phyloP scores from a whole-genome alignment of 2,888 invertebrate species.

The Andrena dorsata region DNA sequence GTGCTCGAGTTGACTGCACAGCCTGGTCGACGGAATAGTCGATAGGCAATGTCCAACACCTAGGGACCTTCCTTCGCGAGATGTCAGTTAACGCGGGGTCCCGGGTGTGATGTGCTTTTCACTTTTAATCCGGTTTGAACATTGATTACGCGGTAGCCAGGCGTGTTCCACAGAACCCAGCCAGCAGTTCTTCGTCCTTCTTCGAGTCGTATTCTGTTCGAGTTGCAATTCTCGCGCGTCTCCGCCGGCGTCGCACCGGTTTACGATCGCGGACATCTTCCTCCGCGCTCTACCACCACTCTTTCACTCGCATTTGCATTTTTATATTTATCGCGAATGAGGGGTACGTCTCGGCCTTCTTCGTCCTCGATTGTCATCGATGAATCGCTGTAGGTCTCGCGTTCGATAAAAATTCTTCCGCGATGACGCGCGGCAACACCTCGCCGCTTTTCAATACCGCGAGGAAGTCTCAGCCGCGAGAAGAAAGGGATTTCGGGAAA shows the following conservation, averaged over 20 bases:
- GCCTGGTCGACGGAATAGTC: too few relatives aligned
- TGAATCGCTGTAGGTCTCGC: slow-evolving; percentile 44
- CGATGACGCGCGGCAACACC: slow-evolving; percentile 37
- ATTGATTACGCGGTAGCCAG: slow-evolving; percentile 64
- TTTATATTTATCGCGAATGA: slow-evolving; percentile 80
- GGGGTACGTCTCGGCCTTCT: slow-evolving; percentile 42
- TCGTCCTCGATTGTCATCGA: slow-evolving; percentile 60
- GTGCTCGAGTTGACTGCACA: too few relatives aligned
- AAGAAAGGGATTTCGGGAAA: slow-evolving; percentile 1
- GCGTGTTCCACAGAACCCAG: slow-evolving; percentile 27
- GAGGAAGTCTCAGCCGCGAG: slow-evolving; percentile 7
- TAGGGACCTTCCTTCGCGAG: slow-evolving; percentile 53
- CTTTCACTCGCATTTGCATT: slow-evolving; percentile 77
- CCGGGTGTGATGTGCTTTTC: slow-evolving; percentile 56
- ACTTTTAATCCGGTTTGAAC: slow-evolving; percentile 68
- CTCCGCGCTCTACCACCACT: slow-evolving; percentile 49
- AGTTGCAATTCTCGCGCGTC: slow-evolving; percentile 62
- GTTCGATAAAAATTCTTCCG: slow-evolving; percentile 55
- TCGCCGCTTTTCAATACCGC: neutral
- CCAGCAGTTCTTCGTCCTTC: slow-evolving; percentile 38
- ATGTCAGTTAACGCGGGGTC: slow-evolving; percentile 62
- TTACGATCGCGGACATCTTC: slow-evolving; percentile 68
- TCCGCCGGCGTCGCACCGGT: slow-evolving; percentile 63
- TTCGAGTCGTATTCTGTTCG: slow-evolving; percentile 50
- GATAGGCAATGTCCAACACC: neutral